phyloP scores from a whole-genome alignment of 2,113 vertebrate species.

The human (Homo sapiens) region GRCh38 chr5:147054001-147054500 shows the following conservation, averaged over 20 bases:
- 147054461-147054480: neutral
- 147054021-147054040: neutral
- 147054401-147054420: neutral
- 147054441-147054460: neutral
- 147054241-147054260: neutral
- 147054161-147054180: neutral
- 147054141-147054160: neutral
- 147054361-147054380: neutral
- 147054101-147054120: neutral
- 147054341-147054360: neutral
- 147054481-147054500: neutral
- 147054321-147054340: neutral
- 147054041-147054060: neutral
- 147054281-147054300: neutral
- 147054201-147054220: neutral
- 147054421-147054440: neutral
- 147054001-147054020: neutral
- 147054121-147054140: neutral
- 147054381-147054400: neutral
- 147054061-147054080: neutral
- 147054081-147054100: neutral
- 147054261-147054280: neutral
- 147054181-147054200: neutral
- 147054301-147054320: neutral
- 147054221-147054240: neutral